These are phyloP conservation scores for Piprites chloris DNA, from an alignment of 2,113 vertebrate species.

Conservation along the genomic window DNA sequence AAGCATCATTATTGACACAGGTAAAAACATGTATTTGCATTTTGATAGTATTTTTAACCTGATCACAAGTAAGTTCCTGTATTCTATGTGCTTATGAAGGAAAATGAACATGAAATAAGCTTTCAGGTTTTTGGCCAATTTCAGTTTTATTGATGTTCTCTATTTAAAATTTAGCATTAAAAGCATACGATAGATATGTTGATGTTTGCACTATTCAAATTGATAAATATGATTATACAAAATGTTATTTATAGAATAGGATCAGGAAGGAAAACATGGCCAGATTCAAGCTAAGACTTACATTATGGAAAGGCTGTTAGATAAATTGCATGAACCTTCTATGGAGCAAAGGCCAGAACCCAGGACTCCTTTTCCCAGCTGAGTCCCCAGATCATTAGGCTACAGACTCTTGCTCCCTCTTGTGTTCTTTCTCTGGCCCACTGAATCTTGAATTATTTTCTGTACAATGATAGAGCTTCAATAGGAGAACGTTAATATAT, in stretches of 20 bases:
- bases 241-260: not conserved
- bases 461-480: not conserved
- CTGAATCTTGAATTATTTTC: slow-evolving; percentile 33
- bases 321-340: not conserved
- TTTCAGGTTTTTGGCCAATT: not conserved
- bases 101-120: not conserved
- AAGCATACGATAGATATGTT: not conserved
- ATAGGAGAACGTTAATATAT: not conserved
- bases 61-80: not conserved
- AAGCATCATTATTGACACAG: not conserved
- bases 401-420: slow-evolving; percentile 63
- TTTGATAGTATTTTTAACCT: not conserved
- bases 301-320: not conserved
- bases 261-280: not conserved
- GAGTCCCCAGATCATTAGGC: slow-evolving; percentile 53
- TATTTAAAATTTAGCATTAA: not conserved
- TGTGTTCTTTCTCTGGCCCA: slow-evolving; percentile 59
- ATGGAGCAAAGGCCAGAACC: not conserved
- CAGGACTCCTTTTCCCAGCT: slow-evolving; percentile 9
- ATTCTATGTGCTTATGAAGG: not conserved
- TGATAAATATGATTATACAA: not conserved
- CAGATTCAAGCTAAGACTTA: not conserved
- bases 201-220: not conserved
- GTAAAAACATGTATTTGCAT: not conserved
- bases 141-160: not conserved